Evolutionary conservation across 2,797 vertebrate genomes (phyloP).

Genomic region (Rhyacichthys aspro): DNA sequence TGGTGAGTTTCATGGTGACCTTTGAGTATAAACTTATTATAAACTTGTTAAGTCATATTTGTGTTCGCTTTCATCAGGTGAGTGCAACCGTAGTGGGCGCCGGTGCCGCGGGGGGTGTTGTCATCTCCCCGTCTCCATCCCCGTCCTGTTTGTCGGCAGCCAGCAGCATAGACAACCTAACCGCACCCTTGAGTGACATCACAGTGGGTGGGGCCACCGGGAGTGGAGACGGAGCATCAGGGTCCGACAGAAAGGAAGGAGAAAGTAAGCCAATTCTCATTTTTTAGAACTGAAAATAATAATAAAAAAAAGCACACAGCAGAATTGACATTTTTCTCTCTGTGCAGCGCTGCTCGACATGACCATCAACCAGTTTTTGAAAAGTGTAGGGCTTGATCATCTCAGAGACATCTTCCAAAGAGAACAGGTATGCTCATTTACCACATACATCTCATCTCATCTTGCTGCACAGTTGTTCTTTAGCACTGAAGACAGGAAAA

Average conservation of each 20-base stretch:
- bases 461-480: not conserved
- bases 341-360: constrained; percentile 86
- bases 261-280: too few relatives aligned
- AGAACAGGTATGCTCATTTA: constrained; percentile 85
- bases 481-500: not conserved
- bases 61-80: constrained; percentile 44
- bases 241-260: constrained; percentile 91
- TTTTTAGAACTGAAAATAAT: not conserved
- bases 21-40: too few relatives aligned
- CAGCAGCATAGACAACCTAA: constrained; percentile 95
- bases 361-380: constrained; percentile 98
- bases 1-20: constrained; percentile 78
- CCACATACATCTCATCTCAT: not conserved
- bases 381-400: constrained; percentile 95
- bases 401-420: constrained; percentile 96
- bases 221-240: constrained; percentile 88
- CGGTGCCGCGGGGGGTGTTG: constrained; percentile 66
- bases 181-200: constrained; percentile 86
- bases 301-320: too few relatives aligned
- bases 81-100: constrained; percentile 62
- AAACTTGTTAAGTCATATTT: not conserved
- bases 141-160: constrained; percentile 95
- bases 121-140: constrained; percentile 94
- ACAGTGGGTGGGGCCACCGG: constrained; percentile 85
- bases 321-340: too few relatives aligned